phyloP scores from a whole-genome alignment of 2,888 invertebrate genomes.

The Diarsia dahlii region DNA sequence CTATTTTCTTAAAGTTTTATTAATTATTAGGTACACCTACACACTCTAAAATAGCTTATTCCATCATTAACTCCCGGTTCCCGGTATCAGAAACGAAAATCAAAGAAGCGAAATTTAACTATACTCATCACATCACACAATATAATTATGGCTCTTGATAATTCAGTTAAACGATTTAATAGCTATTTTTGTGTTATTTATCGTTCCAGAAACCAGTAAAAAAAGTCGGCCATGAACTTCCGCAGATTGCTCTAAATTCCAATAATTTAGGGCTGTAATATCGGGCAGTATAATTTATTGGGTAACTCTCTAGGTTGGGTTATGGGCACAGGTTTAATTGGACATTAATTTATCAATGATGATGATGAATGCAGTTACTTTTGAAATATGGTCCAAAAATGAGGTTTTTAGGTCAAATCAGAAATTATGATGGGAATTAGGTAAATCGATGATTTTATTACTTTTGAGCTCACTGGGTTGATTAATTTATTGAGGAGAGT shows the following conservation, averaged over 20 bases:
- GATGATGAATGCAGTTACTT: conserved; percentile 36
- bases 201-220: neutral
- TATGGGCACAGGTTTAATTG: conserved; percentile 25
- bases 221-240: conserved; percentile 7
- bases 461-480: neutral
- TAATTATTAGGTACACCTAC: too few relatives aligned
- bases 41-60: neutral
- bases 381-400: conserved; percentile 22
- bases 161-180: neutral
- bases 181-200: conserved; percentile 1
- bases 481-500: neutral
- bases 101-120: too few relatives aligned
- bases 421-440: conserved; percentile 28
- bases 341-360: conserved; percentile 17
- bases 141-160: too few relatives aligned
- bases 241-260: conserved; percentile 32
- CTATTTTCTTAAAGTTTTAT: neutral
- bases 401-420: conserved; percentile 34
- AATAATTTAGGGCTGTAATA: conserved; percentile 14
- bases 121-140: too few relatives aligned
- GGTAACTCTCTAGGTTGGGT: conserved; percentile 1
- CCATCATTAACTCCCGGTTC: neutral
- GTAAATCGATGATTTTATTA: neutral
- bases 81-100: neutral
- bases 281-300: conserved; percentile 42